Conservation (phyloP, 2,888 invertebrate genomes). For the Gortyna flavago region DNA sequence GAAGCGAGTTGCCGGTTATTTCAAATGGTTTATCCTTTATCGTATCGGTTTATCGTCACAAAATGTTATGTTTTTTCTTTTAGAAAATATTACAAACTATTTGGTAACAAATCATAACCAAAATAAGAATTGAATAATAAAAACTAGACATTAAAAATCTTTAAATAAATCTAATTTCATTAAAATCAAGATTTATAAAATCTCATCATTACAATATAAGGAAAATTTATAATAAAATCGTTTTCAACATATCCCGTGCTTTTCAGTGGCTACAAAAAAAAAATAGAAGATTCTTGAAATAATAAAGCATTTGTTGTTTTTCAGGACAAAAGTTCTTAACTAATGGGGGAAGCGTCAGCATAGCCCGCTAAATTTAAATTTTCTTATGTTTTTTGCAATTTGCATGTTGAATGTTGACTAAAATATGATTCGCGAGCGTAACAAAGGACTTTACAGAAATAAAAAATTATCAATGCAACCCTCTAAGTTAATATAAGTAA, state of each 20-base stretch:
- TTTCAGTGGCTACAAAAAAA: neutral
- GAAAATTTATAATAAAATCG: conserved; percentile 26
- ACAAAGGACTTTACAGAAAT: too few relatives aligned
- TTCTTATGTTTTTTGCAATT: neutral
- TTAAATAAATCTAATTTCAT: conserved; percentile 53
- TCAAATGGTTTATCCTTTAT: conserved; percentile 1
- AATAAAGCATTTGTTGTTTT: neutral
- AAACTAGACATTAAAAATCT: conserved; percentile 51
- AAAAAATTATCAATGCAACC: too few relatives aligned
- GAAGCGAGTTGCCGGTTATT: conserved; percentile 11
- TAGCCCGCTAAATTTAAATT: neutral
- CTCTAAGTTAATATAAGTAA: too few relatives aligned
- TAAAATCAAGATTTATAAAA: conserved; percentile 66
- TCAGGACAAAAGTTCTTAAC: neutral
- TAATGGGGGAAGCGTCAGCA: neutral
- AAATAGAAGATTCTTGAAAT: neutral
- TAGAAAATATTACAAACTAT: conserved; percentile 67
- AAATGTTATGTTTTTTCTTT: conserved; percentile 30
- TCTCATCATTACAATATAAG: conserved; percentile 46
- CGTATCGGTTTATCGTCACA: neutral
- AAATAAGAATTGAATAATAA: conserved; percentile 51
- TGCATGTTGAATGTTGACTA: neutral
- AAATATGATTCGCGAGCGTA: neutral
- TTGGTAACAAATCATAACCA: conserved; percentile 71
- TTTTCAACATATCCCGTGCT: conserved; percentile 2